Evolutionary conservation across 2,797 vertebrate species (phyloP), one percentile per base, ranked within the genome.

Genomic region (Eremophila alpestris): DNA sequence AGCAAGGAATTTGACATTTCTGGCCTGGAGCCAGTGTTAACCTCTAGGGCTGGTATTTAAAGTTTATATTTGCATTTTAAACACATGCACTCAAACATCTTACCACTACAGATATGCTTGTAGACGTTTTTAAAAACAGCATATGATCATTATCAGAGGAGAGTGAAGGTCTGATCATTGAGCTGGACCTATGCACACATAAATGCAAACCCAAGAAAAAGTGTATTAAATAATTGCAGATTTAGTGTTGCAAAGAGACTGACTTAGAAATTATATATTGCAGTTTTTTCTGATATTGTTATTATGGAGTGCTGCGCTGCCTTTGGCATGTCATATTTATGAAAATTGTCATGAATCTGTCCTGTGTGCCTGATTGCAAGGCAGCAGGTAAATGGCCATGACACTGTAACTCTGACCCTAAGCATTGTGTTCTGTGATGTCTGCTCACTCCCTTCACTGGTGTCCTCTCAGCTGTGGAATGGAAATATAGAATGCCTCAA

Each of bases 11-110:
- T 32, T 89, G 45, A 67, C 84, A 90, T 49, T 95, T 92, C 85
- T 89, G 51, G 73, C 63, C 78, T 11, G 11, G 67, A 76, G 62
- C 78, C 55, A 73, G 21, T 63, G 97, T 92, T 95, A 85, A 19
- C 87, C 83, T 94, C 45, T 54, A 74, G 63, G 48, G 55, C 10
- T 80, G 48, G 17, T 84, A 62, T 65, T 93, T 92, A 74, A 94
- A 93, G 63, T 83, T 91, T 85, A 92, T 38, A 79, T 94, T 89
- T 89, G 46, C 49, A 79, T 87, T 85, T 54, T 77, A 77, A 80
- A 43, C 7, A 52, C 23, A 51, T 26, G 43, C 21, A 55, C 27
- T 78, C 69, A 82, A 89, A 48, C 22, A 63, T 59, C 83, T 68
- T 77, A 8, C 38, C 54, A 18, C 49, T 80, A 67, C 40, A 93